phyloP scores from a whole-genome alignment of 2,113 vertebrate genomes.

The Aphyosemion australe region DNA sequence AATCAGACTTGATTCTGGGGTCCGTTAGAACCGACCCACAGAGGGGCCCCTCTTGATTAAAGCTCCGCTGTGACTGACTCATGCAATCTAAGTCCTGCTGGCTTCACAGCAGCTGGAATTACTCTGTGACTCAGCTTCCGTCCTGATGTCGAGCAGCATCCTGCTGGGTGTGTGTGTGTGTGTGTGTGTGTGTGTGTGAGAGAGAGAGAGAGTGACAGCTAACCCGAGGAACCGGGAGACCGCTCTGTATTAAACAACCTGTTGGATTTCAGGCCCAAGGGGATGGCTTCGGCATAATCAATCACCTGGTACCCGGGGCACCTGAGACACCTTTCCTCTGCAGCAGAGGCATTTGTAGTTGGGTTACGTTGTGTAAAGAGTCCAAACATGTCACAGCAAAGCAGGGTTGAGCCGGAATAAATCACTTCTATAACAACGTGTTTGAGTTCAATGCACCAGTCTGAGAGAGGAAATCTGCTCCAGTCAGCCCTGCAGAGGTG shows the following conservation, averaged over 20 bases:
- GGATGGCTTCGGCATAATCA: constrained; percentile 49
- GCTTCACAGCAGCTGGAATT: constrained; percentile 65
- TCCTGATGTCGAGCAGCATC: constrained; percentile 31
- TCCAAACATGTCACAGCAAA: neutral
- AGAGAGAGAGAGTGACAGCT: constrained; percentile 25
- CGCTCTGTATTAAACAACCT: constrained; percentile 65
- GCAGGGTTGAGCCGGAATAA: neutral
- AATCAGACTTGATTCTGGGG: constrained; percentile 53
- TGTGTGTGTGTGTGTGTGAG: constrained; percentile 11
- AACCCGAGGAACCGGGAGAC: constrained; percentile 19
- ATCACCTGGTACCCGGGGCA: constrained; percentile 27
- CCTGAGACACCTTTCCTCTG: constrained; percentile 10
- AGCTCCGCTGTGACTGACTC: constrained; percentile 54
- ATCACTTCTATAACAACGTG: neutral
- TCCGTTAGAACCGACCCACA: constrained; percentile 50
- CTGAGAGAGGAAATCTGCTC: neutral
- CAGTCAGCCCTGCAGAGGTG: constrained; percentile 21
- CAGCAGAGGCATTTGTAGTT: neutral
- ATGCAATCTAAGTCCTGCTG: constrained; percentile 50
- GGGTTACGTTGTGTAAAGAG: neutral
- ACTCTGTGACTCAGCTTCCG: constrained; percentile 51
- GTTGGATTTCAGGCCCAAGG: constrained; percentile 45
- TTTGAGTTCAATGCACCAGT: neutral
- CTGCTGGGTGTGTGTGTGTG: constrained; percentile 1
- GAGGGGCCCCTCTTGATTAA: constrained; percentile 61